Evolutionary conservation across 2,797 vertebrate genomes (phyloP).

Genomic region (Onychomys torridus): DNA sequence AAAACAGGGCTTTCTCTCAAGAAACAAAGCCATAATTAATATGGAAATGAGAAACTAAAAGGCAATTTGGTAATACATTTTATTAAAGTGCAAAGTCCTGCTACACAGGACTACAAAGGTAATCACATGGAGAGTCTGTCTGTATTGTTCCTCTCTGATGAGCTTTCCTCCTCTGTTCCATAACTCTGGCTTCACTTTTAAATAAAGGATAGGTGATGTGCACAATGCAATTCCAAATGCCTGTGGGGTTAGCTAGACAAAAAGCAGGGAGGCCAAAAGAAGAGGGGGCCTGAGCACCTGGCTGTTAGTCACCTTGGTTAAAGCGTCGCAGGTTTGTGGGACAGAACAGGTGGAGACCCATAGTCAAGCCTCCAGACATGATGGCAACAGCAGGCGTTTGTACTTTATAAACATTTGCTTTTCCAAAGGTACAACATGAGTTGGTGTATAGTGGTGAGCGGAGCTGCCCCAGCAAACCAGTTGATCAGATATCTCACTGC

Average conservation of each 20-base stretch:
- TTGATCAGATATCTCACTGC: background rate
- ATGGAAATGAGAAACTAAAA: slow-evolving; percentile 64
- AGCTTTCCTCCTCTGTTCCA: background rate
- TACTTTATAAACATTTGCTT: slow-evolving; percentile 18
- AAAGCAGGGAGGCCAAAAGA: slow-evolving; percentile 24
- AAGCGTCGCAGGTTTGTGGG: background rate
- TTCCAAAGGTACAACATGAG: background rate
- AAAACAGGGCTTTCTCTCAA: slow-evolving; percentile 48
- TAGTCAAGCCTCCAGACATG: background rate
- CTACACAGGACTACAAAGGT: slow-evolving; percentile 36
- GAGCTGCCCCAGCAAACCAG: background rate
- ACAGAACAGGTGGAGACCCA: background rate
- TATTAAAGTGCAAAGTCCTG: slow-evolving; percentile 39
- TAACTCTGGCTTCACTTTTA: slow-evolving; percentile 10
- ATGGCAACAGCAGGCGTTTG: background rate
- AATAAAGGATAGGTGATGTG: slow-evolving; percentile 41
- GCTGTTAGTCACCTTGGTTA: background rate
- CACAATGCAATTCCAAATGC: background rate
- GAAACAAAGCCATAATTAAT: slow-evolving; percentile 68
- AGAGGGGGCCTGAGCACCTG: background rate
- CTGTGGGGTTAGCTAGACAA: background rate
- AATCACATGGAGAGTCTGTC: background rate
- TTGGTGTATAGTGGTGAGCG: background rate
- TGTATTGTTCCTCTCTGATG: slow-evolving; percentile 24
- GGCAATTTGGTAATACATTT: slow-evolving; percentile 53